Conservation (phyloP, 2,113 vertebrate genomes). For the Megaceryle maxima region DNA sequence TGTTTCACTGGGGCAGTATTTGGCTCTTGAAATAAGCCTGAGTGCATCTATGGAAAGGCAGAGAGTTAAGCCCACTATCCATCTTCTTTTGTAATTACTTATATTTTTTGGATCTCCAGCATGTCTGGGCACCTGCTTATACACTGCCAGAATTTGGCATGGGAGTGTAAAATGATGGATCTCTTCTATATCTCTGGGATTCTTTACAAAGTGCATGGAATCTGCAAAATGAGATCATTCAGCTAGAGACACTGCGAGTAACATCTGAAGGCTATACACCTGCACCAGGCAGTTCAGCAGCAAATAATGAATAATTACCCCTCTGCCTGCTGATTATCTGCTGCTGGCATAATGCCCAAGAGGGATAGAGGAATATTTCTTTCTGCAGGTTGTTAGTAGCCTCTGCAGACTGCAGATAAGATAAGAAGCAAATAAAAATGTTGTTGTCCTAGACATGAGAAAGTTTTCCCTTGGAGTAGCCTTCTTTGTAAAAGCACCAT, state of each 20-base stretch:
- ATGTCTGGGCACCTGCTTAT: conserved; percentile 9
- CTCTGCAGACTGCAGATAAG: background rate
- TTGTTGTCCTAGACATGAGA: background rate
- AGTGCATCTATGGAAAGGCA: background rate
- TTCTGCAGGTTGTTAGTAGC: background rate
- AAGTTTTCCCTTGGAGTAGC: background rate
- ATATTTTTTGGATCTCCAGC: background rate
- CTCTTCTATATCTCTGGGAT: background rate
- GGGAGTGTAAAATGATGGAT: conserved; percentile 45
- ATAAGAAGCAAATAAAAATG: background rate
- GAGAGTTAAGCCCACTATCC: background rate
- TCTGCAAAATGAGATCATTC: conserved; percentile 49
- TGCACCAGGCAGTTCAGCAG: background rate
- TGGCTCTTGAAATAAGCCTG: background rate
- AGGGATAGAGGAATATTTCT: background rate
- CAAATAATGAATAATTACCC: conserved; percentile 3
- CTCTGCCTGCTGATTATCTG: conserved; percentile 5
- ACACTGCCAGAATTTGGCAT: background rate
- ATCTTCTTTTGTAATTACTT: background rate
- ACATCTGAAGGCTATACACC: background rate
- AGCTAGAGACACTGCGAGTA: background rate
- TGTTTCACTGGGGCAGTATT: background rate
- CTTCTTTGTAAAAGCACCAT: background rate
- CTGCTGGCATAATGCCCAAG: background rate
- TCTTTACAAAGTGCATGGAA: background rate